Evolutionary conservation across 2,888 invertebrate genomes (phyloP).

Genomic region (Arge pagana): DNA sequence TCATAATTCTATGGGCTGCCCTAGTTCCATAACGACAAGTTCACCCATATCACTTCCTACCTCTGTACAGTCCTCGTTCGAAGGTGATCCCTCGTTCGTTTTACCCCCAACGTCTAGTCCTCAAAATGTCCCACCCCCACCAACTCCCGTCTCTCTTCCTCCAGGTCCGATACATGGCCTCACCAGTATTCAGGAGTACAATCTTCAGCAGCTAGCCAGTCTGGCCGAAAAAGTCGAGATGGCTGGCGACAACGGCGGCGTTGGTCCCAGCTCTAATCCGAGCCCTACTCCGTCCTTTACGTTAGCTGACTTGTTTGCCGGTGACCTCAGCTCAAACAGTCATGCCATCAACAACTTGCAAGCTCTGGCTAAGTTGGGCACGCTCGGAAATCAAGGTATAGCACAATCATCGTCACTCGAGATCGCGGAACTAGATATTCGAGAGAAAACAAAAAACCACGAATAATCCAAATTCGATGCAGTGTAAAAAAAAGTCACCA

Average conservation of each 20-base stretch:
- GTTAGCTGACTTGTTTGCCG: constrained; percentile 76
- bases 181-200: constrained; percentile 83
- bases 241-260: constrained; percentile 44
- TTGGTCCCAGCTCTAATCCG: constrained; percentile 59
- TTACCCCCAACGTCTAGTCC: constrained; percentile 58
- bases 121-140: constrained; percentile 54
- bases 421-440: too few species aligned
- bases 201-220: constrained; percentile 81
- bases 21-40: constrained; percentile 69
- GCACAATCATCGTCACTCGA: too few species aligned
- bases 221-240: constrained; percentile 71
- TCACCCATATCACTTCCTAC: constrained; percentile 71
- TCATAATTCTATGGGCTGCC: constrained; percentile 63
- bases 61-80: constrained; percentile 78
- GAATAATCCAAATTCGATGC: too few species aligned
- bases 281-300: constrained; percentile 71
- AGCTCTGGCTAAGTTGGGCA: constrained; percentile 84
- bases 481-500: too few species aligned
- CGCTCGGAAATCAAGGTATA: constrained; percentile 61
- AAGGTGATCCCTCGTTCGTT: constrained; percentile 67
- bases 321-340: constrained; percentile 69
- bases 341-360: constrained; percentile 88
- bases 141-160: constrained; percentile 52
- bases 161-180: constrained; percentile 61
- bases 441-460: too few species aligned